Evolutionary conservation across 2,113 vertebrate genomes (phyloP), one percentile per base, ranked within the genome.

Genomic region (Anguilla rostrata): DNA sequence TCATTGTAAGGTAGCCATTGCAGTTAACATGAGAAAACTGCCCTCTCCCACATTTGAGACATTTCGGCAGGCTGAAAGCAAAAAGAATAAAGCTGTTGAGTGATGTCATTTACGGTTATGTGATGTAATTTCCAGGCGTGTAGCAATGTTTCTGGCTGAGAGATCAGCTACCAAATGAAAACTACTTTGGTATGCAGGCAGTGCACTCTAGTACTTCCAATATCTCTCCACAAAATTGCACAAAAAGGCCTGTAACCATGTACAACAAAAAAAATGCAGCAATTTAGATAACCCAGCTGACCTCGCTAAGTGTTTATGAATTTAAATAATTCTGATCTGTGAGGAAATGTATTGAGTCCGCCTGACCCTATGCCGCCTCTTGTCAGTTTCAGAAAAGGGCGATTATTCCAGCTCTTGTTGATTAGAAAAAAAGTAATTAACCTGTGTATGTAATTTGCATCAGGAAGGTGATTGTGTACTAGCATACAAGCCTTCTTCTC

Each of bases 341-440:
- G 7, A 53, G 12, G 49, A 46, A 46, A 6, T 46, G 43, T 34
- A 46, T 5, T 46, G 43, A 46, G 43, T 46, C 43, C 43, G 9
- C 5, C 49, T 53, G 49, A 53, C 49, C 49, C 49, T 53, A 53
- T 53, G 1, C 12, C 3, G 60, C 7, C 60, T 66, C 11, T 18
- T 60, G 57, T 14, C 18, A 60, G 57, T 60, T 14, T 34, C 3
- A 18, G 56, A 20, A 18, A 26, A 22, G 60, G 60, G 18, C 26
- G 60, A 8, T 6, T 3, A 66, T 20, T 20, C 60, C 60, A 29
- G 26, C n/a, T 43, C 12, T 20, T 34, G 34, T 49, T 86, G 49
- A 22, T 81, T 56, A 86, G 39, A 26, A 86, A 81, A 80, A n/a
- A 18, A 46, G 18, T 81, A 80, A 86, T 86, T 81, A 81, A 86